Evolutionary conservation across 2,113 vertebrate genomes (phyloP).

Genomic region (Cephalopholis sonnerati): DNA sequence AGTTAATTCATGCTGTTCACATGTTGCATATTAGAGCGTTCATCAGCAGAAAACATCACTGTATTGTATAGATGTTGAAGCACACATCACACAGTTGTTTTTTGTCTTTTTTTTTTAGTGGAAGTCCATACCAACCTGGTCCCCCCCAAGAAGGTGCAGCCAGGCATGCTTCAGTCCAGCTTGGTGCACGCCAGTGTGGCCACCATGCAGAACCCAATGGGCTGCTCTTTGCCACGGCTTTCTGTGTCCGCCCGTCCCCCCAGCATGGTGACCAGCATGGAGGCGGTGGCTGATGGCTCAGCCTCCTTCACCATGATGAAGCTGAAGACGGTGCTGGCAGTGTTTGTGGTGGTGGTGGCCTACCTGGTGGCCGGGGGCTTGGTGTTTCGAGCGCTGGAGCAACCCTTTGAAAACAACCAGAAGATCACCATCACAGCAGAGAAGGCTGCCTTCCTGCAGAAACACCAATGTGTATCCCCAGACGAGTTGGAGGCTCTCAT

Average conservation of each 20-base stretch:
- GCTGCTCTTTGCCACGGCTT: conserved; percentile 86
- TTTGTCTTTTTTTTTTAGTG: conserved; percentile 60
- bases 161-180: conserved; percentile 85
- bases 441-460: conserved; percentile 93
- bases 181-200: conserved; percentile 86
- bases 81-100: not conserved
- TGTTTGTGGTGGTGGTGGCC: conserved; percentile 95
- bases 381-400: conserved; percentile 92
- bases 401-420: conserved; percentile 94
- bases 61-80: not conserved
- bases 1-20: too few species aligned
- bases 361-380: conserved; percentile 94
- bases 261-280: conserved; percentile 91
- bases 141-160: conserved; percentile 82
- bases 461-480: conserved; percentile 90
- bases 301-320: conserved; percentile 94
- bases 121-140: conserved; percentile 82
- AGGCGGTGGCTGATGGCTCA: conserved; percentile 84
- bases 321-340: conserved; percentile 94
- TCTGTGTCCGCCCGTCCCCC: conserved; percentile 86
- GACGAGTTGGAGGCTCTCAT: conserved; percentile 92
- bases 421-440: conserved; percentile 92
- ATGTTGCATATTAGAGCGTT: too few species aligned
- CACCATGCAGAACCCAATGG: conserved; percentile 87
- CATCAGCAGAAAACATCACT: too few species aligned